phyloP scores from a whole-genome alignment of 2,888 invertebrate species.

The Apotomis betuletana region DNA sequence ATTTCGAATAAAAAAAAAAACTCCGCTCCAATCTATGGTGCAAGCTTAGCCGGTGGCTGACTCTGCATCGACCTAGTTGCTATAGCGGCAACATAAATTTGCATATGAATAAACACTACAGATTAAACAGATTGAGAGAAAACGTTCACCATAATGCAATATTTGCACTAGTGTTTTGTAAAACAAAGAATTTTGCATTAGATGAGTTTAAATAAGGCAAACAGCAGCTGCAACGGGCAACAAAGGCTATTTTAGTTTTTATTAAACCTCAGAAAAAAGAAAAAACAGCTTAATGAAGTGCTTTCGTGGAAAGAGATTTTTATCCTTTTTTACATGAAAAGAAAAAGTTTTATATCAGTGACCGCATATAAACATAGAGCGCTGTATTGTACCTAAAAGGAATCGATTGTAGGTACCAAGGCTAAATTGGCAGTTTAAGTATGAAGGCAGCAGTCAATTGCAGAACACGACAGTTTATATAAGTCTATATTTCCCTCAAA shows the following conservation, averaged over 20 bases:
- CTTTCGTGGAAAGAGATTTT: not conserved
- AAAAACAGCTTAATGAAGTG: slow-evolving; percentile 1
- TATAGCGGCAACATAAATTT: too few relatives aligned
- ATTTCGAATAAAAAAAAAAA: too few relatives aligned
- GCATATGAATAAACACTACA: not conserved
- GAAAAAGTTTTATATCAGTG: not conserved
- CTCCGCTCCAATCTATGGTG: too few relatives aligned
- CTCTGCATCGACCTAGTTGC: too few relatives aligned
- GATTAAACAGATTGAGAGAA: not conserved
- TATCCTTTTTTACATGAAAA: not conserved
- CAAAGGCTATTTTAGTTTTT: slow-evolving; percentile 12
- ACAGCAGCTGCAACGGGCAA: slow-evolving; percentile 23
- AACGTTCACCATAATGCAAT: not conserved
- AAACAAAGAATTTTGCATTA: slow-evolving; percentile 15
- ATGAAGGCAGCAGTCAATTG: too few relatives aligned
- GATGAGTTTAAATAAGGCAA: slow-evolving; percentile 16
- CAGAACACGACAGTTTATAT: too few relatives aligned
- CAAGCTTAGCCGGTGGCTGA: too few relatives aligned
- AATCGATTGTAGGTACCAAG: too few relatives aligned
- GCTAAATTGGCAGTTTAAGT: too few relatives aligned
- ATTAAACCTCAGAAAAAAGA: slow-evolving; percentile 2
- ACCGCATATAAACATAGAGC: too few relatives aligned
- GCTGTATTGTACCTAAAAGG: too few relatives aligned
- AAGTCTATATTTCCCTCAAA: too few relatives aligned
- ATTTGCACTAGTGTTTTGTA: slow-evolving; percentile 12